Percentiles rank a stretch among this genome's conserved stretches.
Evolutionary conservation across 2,888 invertebrate species (phyloP).

Genomic region (Prostheceraeus crozeri): DNA sequence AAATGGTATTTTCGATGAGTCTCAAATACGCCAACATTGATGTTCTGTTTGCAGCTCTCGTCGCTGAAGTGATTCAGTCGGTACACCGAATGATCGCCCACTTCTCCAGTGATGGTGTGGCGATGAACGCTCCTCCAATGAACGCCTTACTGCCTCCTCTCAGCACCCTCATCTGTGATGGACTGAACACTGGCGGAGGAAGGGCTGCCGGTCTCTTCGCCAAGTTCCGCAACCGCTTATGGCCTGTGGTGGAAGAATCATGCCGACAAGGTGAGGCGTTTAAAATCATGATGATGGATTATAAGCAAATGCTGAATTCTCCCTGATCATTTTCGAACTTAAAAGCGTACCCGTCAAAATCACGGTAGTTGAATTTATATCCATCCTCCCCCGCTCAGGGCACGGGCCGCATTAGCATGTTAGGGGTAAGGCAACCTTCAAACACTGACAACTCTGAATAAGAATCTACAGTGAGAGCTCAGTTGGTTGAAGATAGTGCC

Average conservation of each 20-base stretch:
- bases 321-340: too few species aligned
- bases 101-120: conserved; percentile 13
- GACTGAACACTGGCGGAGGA: conserved; percentile 12
- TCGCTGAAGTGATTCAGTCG: conserved; percentile 30
- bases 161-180: conserved; percentile 6
- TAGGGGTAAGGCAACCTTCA: too few species aligned
- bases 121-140: not conserved
- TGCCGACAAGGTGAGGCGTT: conserved; percentile 28
- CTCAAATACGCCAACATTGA: not conserved
- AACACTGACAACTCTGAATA: too few species aligned
- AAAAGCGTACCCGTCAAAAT: too few species aligned
- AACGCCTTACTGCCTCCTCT: conserved; percentile 21
- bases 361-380: not conserved
- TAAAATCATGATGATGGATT: not conserved
- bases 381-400: conserved; percentile 1
- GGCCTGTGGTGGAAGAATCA: conserved; percentile 20
- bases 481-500: too few species aligned
- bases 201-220: conserved; percentile 6
- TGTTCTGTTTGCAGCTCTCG: conserved; percentile 21
- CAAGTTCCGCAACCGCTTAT: conserved; percentile 14
- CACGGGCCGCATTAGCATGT: too few species aligned
- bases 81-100: conserved; percentile 31
- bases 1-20: conserved; percentile 6
- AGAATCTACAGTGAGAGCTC: too few species aligned
- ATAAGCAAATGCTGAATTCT: not conserved